These are phyloP conservation scores for Monochamus alternatus DNA, from an alignment of 2,888 invertebrate species.

Conservation along the genomic window DNA sequence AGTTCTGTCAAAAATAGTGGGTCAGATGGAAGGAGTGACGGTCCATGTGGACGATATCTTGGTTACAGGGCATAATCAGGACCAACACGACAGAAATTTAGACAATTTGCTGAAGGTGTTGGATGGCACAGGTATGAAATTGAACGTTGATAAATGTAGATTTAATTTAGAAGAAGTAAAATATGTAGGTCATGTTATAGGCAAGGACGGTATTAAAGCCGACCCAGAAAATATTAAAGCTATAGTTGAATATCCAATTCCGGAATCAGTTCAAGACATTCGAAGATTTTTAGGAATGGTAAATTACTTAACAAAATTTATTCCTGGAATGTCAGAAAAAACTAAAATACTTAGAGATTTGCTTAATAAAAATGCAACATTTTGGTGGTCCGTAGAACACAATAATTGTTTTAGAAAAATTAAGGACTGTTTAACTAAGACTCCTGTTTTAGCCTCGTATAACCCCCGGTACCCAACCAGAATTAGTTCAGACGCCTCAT, in stretches of 20 bases:
- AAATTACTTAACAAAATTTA: constrained; percentile 1
- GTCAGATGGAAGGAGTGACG: background rate
- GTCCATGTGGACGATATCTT: background rate
- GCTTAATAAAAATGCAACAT: background rate
- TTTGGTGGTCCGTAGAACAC: background rate
- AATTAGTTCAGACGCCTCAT: background rate
- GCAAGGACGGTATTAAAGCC: background rate
- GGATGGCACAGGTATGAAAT: background rate
- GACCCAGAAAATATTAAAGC: background rate
- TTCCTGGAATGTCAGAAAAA: constrained; percentile 6
- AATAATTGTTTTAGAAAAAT: background rate
- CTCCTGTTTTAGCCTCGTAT: background rate
- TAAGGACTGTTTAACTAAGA: background rate
- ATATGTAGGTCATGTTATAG: background rate
- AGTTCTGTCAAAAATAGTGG: background rate
- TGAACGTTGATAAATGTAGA: background rate
- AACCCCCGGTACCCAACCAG: background rate
- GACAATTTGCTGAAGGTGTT: background rate
- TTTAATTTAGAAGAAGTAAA: background rate
- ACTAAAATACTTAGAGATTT: background rate
- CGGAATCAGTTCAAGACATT: background rate
- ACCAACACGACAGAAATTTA: background rate
- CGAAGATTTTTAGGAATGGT: background rate
- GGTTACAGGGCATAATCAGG: background rate
- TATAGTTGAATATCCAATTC: background rate